Conservation (phyloP, 2,113 vertebrate genomes). For the Egretta garzetta region DNA sequence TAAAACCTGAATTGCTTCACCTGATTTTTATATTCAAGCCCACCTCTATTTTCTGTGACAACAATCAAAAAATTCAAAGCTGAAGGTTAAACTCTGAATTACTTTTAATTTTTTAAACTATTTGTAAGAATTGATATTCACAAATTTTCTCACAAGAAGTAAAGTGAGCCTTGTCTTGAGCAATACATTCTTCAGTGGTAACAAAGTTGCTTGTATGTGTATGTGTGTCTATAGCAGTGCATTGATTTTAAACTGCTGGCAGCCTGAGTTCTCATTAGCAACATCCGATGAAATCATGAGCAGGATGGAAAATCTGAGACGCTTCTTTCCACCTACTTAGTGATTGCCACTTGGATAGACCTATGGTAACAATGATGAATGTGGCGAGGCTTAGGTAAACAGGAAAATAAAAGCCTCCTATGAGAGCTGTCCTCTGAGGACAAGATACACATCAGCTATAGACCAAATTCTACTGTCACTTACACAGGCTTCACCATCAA, state of each 20-base stretch:
- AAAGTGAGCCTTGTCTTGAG: constrained; percentile 5
- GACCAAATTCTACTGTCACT: not conserved
- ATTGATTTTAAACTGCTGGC: constrained; percentile 16
- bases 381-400: not conserved
- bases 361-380: constrained; percentile 10
- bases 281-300: not conserved
- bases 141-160: not conserved
- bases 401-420: not conserved
- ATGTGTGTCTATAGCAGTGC: not conserved
- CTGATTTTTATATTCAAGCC: not conserved
- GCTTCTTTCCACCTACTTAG: not conserved
- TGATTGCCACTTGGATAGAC: not conserved
- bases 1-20: not conserved
- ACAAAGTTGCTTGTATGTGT: not conserved
- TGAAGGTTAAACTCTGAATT: not conserved
- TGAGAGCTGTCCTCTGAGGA: not conserved
- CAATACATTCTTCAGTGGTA: not conserved
- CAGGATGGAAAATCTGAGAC: not conserved
- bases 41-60: not conserved
- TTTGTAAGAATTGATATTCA: not conserved
- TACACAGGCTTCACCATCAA: not conserved
- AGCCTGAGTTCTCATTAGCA: not conserved
- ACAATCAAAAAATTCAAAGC: not conserved
- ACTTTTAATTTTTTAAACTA: not conserved
- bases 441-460: not conserved